Conservation (phyloP, 2,888 invertebrate genomes). For the Megamerina dolium region DNA sequence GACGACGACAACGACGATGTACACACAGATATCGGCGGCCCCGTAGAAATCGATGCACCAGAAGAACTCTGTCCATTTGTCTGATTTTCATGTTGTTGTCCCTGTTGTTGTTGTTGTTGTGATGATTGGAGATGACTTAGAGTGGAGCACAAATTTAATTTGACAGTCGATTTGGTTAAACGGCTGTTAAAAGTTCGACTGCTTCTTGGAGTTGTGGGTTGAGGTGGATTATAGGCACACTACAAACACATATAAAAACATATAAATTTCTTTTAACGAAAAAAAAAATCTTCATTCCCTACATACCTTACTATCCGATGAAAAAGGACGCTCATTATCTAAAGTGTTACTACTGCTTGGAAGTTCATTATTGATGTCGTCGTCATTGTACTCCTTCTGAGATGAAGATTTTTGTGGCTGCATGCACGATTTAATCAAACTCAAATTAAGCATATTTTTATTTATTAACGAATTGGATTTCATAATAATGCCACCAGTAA, state of each 20-base stretch:
- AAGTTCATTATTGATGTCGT: no score
- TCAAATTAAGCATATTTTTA: slow-evolving; percentile 45
- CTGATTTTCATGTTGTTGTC: background rate
- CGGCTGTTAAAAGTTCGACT: slow-evolving; percentile 44
- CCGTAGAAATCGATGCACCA: slow-evolving; percentile 4
- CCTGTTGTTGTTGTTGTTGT: slow-evolving; percentile 16
- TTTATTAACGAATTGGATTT: slow-evolving; percentile 41
- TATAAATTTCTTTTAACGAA: background rate
- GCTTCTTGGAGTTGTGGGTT: slow-evolving; percentile 46
- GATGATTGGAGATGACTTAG: slow-evolving; percentile 30
- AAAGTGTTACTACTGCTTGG: slow-evolving; percentile 34
- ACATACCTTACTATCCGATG: slow-evolving; percentile 44
- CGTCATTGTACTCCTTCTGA: slow-evolving; percentile 21
- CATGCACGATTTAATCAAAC: slow-evolving; percentile 31
- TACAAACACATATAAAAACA: slow-evolving; percentile 11
- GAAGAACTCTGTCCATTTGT: slow-evolving; percentile 6
- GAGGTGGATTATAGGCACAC: slow-evolving; percentile 45
- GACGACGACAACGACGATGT: slow-evolving; percentile 17
- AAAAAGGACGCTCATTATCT: slow-evolving; percentile 36
- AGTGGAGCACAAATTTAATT: slow-evolving; percentile 44
- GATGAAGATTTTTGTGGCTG: slow-evolving; percentile 11
- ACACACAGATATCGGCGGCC: slow-evolving; percentile 6
- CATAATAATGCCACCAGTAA: slow-evolving; percentile 45
- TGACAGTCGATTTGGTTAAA: slow-evolving; percentile 48
- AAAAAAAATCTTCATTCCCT: background rate